Base-by-base conservation (phyloP, 92 coral and sea anemone genomes). In the Epizoanthus scotinus region DNA sequence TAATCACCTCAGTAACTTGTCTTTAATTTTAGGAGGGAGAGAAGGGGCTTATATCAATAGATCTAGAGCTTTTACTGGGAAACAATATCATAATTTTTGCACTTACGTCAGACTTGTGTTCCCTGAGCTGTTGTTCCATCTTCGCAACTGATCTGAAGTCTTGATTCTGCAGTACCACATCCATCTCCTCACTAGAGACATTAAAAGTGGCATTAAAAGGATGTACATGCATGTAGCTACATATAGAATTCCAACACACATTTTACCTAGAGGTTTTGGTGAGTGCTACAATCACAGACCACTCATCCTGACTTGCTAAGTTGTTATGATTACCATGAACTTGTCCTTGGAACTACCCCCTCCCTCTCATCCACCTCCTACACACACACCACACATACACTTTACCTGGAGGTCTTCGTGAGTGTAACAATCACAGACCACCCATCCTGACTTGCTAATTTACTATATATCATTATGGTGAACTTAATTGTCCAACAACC, bases 91-190 rank as follows among this genome's bases (percentile, higher is more conserved):
- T 34, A 5, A 34, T 34, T 34, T 7, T 61, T 21, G 18, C 8
- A 25, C 78, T 67, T 86, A 95, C 98, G 89, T 96, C 99, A 82
- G 86, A 87, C 57, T 91, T 96, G 63, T 96, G 91, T 47, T 93
- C 63, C 56, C 90, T 84, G 34, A 93, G 78, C 66, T 77, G 84
- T 44, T 81, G 87, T 77, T 96, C 99, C 99, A 96, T 93, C 34
- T 87, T 79, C 52, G 90, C 86, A 73, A 96, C 83, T 36, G 89
- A 86, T 66, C 78, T 87, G 68, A 96, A 92, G 87, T 96, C 99
- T 73, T 96, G 98, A 29, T 79, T 92, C 80, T 96, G 99, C 19
- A 95, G 84, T 50, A 89, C 96, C 61, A 95, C 84, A 67, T 95
- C 99, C 99, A 93, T 93, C 62, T 96, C 89, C 70, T 96, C 99